These are phyloP conservation scores for Aromia moschata DNA, from an alignment of 2,888 invertebrate genomes.

Conservation along the genomic window DNA sequence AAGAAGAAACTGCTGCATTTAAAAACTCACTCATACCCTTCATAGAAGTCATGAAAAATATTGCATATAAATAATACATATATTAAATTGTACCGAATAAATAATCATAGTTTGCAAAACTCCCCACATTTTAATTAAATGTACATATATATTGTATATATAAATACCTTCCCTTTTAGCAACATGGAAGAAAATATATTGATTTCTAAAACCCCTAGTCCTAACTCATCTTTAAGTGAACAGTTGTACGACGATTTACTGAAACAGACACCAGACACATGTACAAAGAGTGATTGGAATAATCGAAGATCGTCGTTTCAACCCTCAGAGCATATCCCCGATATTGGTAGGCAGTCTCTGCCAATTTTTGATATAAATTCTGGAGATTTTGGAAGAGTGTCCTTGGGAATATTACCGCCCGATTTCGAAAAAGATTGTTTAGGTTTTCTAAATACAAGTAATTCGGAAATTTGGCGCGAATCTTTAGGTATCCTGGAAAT, in stretches of 20 bases:
- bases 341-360: background rate
- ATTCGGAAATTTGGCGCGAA: conserved; percentile 5
- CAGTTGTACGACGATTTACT: conserved; percentile 10
- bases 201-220: conserved; percentile 1
- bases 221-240: background rate
- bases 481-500: conserved; percentile 17
- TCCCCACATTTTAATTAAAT: too few relatives aligned
- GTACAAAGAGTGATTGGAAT: background rate
- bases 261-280: background rate
- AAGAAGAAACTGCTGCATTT: too few relatives aligned
- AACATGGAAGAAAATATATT: conserved; percentile 6
- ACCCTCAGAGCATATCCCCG: background rate
- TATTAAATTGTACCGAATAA: too few relatives aligned
- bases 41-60: too few relatives aligned
- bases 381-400: conserved; percentile 29
- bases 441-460: conserved; percentile 25
- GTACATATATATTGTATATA: too few relatives aligned
- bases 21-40: too few relatives aligned
- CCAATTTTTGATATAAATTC: conserved; percentile 6
- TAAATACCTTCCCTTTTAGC: too few relatives aligned
- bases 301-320: conserved; percentile 8
- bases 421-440: conserved; percentile 28
- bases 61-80: too few relatives aligned
- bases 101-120: too few relatives aligned
- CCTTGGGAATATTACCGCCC: conserved; percentile 31